Percentiles rank a stretch among this genome's conserved stretches.
Evolutionary conservation across 2,888 invertebrate genomes (phyloP).

Genomic region (Hermaeophaga mercurialis): DNA sequence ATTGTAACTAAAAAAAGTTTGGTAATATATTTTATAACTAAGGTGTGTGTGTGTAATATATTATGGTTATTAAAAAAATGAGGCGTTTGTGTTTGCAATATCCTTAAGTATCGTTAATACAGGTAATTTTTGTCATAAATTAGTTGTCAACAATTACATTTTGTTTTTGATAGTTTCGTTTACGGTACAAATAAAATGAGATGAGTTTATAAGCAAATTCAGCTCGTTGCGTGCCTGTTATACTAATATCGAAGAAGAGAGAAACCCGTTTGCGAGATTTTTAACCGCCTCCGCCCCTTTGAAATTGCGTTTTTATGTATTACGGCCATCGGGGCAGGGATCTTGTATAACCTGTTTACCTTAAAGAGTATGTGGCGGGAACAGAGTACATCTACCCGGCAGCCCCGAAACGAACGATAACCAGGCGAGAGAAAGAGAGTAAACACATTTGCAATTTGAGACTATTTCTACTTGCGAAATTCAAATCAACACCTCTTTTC

Average conservation of each 20-base stretch:
- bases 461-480: conserved; percentile 47
- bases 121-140: too few species aligned
- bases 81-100: too few species aligned
- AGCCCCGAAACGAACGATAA: conserved; percentile 13
- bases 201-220: neutral
- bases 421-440: conserved; percentile 6
- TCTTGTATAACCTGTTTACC: conserved; percentile 56
- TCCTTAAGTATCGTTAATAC: too few species aligned
- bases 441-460: conserved; percentile 47
- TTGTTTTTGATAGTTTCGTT: too few species aligned
- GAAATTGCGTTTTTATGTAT: conserved; percentile 50
- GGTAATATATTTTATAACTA: too few species aligned
- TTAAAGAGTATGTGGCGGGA: conserved; percentile 40
- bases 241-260: conserved; percentile 23
- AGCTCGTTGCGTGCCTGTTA: conserved; percentile 1
- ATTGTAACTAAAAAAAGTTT: too few species aligned
- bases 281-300: conserved; percentile 58
- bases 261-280: conserved; percentile 51
- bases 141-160: too few species aligned
- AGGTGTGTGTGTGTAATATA: too few species aligned
- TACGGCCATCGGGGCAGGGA: conserved; percentile 43
- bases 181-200: too few species aligned
- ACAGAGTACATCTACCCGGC: conserved; percentile 24
- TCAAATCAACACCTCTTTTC: conserved; percentile 48
- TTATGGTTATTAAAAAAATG: too few species aligned